Conservation (phyloP, 2,888 invertebrate species). For the Cheilosia vulpina region DNA sequence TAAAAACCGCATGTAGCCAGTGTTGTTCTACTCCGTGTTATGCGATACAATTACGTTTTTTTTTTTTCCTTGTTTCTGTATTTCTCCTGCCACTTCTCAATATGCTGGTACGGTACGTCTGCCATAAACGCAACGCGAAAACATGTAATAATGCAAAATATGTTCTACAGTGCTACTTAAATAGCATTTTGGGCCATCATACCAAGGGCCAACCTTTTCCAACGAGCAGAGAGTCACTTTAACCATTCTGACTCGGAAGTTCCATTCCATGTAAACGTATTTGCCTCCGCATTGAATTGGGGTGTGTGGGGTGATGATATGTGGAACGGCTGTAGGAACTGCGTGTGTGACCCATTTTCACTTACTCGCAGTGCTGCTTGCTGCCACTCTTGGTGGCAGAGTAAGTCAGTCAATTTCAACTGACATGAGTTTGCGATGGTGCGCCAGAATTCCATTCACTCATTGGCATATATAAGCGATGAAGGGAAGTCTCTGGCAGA, state of each 20-base stretch:
- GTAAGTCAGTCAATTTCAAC: constrained; percentile 62
- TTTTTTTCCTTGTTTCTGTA: constrained; percentile 14
- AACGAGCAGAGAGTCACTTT: constrained; percentile 16
- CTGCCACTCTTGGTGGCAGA: neutral
- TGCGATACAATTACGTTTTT: constrained; percentile 57
- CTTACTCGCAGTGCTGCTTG: constrained; percentile 21
- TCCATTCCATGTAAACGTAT: constrained; percentile 16
- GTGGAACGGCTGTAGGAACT: constrained; percentile 34
- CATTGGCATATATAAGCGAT: constrained; percentile 8
- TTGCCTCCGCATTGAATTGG: neutral
- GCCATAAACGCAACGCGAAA: constrained; percentile 63
- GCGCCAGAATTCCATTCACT: constrained; percentile 22
- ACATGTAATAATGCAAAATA: constrained; percentile 72
- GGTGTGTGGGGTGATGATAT: neutral
- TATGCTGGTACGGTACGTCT: neutral
- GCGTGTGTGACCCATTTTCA: constrained; percentile 71
- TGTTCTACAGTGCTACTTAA: constrained; percentile 57
- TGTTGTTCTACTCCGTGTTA: constrained; percentile 60
- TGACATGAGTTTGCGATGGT: constrained; percentile 64
- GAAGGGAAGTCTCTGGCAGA: constrained; percentile 13
- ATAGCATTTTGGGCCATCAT: constrained; percentile 43
- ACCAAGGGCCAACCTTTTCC: constrained; percentile 3
- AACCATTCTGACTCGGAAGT: constrained; percentile 35
- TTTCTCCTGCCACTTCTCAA: neutral
- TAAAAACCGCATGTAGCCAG: constrained; percentile 64